Base-by-base conservation (phyloP, 2,888 invertebrate genomes). In the Acronicta leporina region DNA sequence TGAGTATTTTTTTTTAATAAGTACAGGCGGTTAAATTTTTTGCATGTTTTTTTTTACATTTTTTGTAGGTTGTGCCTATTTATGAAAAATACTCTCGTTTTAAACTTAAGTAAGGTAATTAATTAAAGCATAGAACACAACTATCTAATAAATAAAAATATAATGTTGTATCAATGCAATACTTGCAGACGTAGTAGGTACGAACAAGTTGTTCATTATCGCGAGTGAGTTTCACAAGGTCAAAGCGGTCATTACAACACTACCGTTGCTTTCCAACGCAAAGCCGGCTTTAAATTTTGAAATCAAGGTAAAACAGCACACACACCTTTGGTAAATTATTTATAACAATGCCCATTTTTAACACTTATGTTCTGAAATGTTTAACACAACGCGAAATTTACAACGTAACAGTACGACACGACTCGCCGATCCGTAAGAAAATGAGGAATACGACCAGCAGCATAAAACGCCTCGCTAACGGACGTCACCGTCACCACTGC, bases 231-330 rank as follows among this genome's bases (percentile, higher is more conserved):
- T 92, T 85, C 91, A 93, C 94, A 94, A 94, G 94, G 94, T 94
- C 94, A 93, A 94, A 93, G 89, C 93, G 94, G 94, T 94, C 94
- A 94, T 92, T 93, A 91, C 91, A 89, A 92, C 91, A 89, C 87
- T 86, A 87, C 88, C 84, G 88, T 91, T 91, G 91, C 92, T 94
- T 94, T 94, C 93, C 91, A 92, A 91, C 88, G 83, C 80, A 82
- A 82, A 84, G 85, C 88, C 88, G 88, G 88, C 84, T 81, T 71
- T 68, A 68, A 75, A 75, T 71, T 75, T 73, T 73, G 48, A 47
- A 63, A 66, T 60, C 41, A 49, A 53, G 73, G 57, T 55, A 74
- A 65, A 55, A 50, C 46, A 52, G 43, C 53, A 86, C 61, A 78
- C 94, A 92, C 80, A 94, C 94, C 92, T 80, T 77, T 62, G 91